Conservation (phyloP, 2,113 vertebrate genomes). For the Ptilonorhynchus violaceus region DNA sequence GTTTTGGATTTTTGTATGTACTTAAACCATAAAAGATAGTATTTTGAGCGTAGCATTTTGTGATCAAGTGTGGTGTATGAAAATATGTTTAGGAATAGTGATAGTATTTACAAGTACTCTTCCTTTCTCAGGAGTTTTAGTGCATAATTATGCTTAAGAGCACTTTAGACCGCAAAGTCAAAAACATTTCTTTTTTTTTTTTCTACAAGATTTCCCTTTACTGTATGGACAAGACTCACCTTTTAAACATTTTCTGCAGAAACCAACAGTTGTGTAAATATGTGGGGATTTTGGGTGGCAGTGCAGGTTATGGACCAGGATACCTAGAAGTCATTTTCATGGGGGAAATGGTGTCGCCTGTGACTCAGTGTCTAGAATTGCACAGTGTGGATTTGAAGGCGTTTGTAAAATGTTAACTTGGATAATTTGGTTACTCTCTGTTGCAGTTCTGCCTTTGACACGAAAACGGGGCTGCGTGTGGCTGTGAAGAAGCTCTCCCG, state of each 20-base stretch:
- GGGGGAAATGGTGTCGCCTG: background rate
- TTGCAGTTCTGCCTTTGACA: slow-evolving; percentile 86
- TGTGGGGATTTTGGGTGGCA: background rate
- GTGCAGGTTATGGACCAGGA: background rate
- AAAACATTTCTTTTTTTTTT: background rate
- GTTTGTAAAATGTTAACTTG: background rate
- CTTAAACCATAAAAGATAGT: background rate
- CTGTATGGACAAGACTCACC: background rate
- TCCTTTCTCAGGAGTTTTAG: background rate
- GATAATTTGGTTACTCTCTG: background rate
- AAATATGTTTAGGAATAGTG: background rate
- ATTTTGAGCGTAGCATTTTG: background rate
- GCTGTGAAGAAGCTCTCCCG: slow-evolving; percentile 97
- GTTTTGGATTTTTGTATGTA: background rate
- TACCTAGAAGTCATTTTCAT: background rate
- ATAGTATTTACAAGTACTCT: background rate
- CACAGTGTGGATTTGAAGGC: background rate
- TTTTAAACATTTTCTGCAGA: background rate
- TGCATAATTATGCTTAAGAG: background rate
- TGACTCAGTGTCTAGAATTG: background rate
- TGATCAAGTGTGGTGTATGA: background rate
- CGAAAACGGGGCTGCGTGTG: slow-evolving; percentile 80
- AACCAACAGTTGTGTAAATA: background rate
- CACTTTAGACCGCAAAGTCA: background rate
- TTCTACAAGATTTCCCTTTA: background rate